Base-by-base conservation (phyloP, 2,797 vertebrate species). In the Siniperca scherzeri region DNA sequence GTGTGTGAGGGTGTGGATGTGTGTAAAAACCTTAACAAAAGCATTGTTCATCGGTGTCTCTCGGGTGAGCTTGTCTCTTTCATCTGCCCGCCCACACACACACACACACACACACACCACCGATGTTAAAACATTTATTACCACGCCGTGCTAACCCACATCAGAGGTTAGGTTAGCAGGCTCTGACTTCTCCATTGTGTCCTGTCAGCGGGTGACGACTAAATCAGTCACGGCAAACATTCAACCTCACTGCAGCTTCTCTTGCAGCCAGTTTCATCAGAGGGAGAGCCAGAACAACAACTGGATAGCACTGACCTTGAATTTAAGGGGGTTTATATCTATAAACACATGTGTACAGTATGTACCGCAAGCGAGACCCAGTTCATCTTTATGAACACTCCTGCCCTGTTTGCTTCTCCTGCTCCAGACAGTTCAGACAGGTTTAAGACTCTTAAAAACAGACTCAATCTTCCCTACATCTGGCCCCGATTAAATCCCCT, bases 381-480 rank as follows among this genome's bases (percentile, higher is more conserved):
- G 44, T 42, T 52, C 3, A 19, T 68, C 80, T 80, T 81, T 22
- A 60, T 48, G 60, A 74, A 83, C 60, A 10, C 57, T 71, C 60
- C 55, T 12, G 16, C 19, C 81, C 71, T 67, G 78, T 88, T 90
- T 90, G 84, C 81, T 50, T 82, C 67, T 74, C 38, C 56, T 30
- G 62, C 84, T 84, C 67, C 86, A 93, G 88, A 92, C 92, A 81
- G 82, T 90, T 91, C 83, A 92, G 90, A 93, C 91, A 91, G 90
- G 82, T 92, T 94, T 93, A 94, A 94, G 92, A 89, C 87, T 93
- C 93, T 94, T 91, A 94, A 92, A 33, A 93, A 90, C 71, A 60
- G 87, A 81, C 83, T 80, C 91, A 92, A 90, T 87, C 93, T 79
- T 89, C 81, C 69, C 79, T 93, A 79, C 90, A 94, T 93, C 92